Evolutionary conservation across 2,888 invertebrate genomes (phyloP), one percentile per base, ranked within the genome.

Genomic region (Petrolisthes cinctipes): DNA sequence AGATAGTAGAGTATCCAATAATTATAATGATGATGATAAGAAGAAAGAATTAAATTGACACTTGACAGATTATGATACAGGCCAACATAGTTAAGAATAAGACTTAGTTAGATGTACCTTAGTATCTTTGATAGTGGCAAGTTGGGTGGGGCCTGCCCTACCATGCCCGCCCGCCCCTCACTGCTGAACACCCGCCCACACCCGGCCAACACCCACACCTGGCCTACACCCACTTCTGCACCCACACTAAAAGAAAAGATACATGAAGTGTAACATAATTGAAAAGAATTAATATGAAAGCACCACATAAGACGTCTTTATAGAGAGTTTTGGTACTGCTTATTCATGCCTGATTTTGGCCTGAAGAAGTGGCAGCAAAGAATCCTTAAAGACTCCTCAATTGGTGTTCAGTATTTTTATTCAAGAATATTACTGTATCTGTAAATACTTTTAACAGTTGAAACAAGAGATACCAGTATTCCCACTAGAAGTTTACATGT

Each of bases 121-220:
- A 88, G 87, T 88, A 84, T 88, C 84, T 71, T 71, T 88, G 87
- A 88, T 88, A 88, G 87, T 88, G 87, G 87, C 87, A 88, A 88
- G 84, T 78, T 88, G 87, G 87, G 87, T 84, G 83, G 84, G 87
- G 84, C 75, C 79, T 88, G 84, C 83, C 87, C 84, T 83, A 80
- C 87, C 81, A 53, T 79, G 87, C 84, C 87, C 83, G 84, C 71
- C 71, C 71, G 6, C 84, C 71, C 71, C 71, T n/a, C 84, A 83
- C 87, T 84, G 84, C 87, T 84, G 83, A 68, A 81, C 87, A 88
- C 87, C 81, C 81, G 54, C 57, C 79, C 79, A 82, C 78, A 76
- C 82, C 82, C 75, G 76, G 86, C 84, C 82, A n/a, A 61, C 80
- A 73, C 84, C 61, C 66, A 73, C 83, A 79, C 85, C 85, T 61